These are phyloP conservation scores for Puma concolor DNA, from an alignment of 2,113 vertebrate genomes.

Conservation along the genomic window DNA sequence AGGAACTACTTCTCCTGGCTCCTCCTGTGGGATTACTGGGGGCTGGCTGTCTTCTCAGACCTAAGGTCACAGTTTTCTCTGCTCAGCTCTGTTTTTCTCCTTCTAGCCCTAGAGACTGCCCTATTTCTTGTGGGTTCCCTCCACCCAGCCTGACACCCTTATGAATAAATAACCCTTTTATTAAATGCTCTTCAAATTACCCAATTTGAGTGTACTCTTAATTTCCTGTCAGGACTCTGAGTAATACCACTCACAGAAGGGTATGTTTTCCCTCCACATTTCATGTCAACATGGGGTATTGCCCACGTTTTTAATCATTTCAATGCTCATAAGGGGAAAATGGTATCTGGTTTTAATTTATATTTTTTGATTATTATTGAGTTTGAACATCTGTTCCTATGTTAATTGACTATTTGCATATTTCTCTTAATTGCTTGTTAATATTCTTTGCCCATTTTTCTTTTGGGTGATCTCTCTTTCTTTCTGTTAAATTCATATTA, in stretches of 20 bases:
- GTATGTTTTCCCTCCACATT: background rate
- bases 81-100: background rate
- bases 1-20: background rate
- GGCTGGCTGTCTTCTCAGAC: background rate
- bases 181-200: constrained; percentile 7
- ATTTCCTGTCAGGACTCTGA: constrained; percentile 52
- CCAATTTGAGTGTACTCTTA: background rate
- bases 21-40: background rate
- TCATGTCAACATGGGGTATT: constrained; percentile 64
- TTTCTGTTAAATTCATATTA: constrained; percentile 28
- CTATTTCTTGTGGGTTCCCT: background rate
- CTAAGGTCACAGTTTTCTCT: background rate
- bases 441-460: constrained; percentile 78
- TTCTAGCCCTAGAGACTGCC: background rate
- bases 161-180: background rate
- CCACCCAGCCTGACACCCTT: background rate
- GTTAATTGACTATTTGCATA: constrained; percentile 80
- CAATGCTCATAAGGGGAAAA: constrained; percentile 69
- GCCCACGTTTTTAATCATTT: constrained; percentile 64
- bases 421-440: constrained; percentile 79
- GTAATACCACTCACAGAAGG: background rate
- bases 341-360: constrained; percentile 75
- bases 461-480: constrained; percentile 63
- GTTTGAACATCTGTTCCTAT: constrained; percentile 79
- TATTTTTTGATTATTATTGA: constrained; percentile 77